Percentiles rank a stretch among this genome's conserved stretches.
phyloP scores from a whole-genome alignment of 2,113 vertebrate genomes.

The Oryzias woworae region DNA sequence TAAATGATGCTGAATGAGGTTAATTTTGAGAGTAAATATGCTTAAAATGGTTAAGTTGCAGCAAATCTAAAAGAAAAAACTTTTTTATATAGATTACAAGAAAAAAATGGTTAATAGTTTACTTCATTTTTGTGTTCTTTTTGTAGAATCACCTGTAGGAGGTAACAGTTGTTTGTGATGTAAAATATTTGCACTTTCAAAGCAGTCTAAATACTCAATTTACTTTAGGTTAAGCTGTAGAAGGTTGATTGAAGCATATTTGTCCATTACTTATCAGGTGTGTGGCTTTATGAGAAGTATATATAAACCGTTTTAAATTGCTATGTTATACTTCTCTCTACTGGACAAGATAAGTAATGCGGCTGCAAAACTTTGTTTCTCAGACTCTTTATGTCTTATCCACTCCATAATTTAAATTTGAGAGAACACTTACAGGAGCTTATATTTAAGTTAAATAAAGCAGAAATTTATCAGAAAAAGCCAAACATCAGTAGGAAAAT shows the following conservation, averaged over 20 bases:
- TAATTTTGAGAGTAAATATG: too few species aligned
- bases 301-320: not conserved
- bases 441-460: too few species aligned
- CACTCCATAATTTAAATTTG: too few species aligned
- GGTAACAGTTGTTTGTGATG: slow-evolving; percentile 17
- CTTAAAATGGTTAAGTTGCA: not conserved
- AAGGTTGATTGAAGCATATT: not conserved
- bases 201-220: not conserved
- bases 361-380: not conserved
- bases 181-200: slow-evolving; percentile 30
- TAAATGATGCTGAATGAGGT: not conserved
- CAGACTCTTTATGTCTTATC: not conserved
- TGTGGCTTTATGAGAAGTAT: too few species aligned
- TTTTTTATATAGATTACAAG: not conserved
- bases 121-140: not conserved
- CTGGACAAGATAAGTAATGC: slow-evolving; percentile 21
- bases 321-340: slow-evolving; percentile 45
- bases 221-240: too few species aligned
- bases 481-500: too few species aligned
- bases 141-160: slow-evolving; percentile 33
- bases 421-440: too few species aligned
- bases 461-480: too few species aligned
- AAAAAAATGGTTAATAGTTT: not conserved
- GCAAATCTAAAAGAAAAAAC: not conserved
- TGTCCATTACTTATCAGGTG: too few species aligned